Conservation (phyloP, 92 coral and sea anemone genomes). For the Epizoanthus fatuus region DNA sequence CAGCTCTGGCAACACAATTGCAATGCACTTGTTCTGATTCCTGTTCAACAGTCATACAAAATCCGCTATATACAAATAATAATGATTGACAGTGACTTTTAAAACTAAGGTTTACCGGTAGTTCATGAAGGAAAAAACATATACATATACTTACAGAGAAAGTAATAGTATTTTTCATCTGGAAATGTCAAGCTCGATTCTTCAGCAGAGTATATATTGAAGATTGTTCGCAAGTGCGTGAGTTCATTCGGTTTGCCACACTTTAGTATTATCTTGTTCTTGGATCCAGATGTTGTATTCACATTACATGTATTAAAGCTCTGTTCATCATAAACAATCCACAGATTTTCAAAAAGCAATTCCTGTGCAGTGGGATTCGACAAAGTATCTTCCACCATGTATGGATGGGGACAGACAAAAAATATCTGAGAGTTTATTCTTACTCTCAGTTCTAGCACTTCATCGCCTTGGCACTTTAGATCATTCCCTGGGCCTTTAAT, state of each 20-base stretch:
- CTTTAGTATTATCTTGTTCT: background rate
- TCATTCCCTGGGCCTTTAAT: background rate
- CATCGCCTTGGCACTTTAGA: conserved; percentile 31
- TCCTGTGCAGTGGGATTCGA: conserved; percentile 13
- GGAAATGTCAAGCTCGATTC: conserved; percentile 13
- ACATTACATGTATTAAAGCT: conserved; percentile 1
- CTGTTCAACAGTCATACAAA: no score
- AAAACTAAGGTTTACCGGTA: no score
- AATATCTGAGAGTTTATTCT: conserved; percentile 12
- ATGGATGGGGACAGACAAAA: conserved; percentile 12
- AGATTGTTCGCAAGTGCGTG: background rate
- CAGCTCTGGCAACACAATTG: no score
- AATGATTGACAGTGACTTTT: no score
- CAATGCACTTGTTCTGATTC: no score
- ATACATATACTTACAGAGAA: conserved; percentile 22
- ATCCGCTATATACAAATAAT: no score
- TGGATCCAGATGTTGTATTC: background rate
- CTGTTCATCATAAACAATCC: conserved; percentile 8
- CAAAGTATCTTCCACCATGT: conserved; percentile 4
- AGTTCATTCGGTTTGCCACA: background rate
- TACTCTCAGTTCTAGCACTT: conserved; percentile 24
- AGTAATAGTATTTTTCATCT: conserved; percentile 27
- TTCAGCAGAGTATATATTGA: conserved; percentile 24
- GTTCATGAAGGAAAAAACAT: background rate
- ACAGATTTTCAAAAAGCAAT: conserved; percentile 25